Evolutionary conservation across 2,797 vertebrate species (phyloP).

Genomic region (Micromesistius poutassou): DNA sequence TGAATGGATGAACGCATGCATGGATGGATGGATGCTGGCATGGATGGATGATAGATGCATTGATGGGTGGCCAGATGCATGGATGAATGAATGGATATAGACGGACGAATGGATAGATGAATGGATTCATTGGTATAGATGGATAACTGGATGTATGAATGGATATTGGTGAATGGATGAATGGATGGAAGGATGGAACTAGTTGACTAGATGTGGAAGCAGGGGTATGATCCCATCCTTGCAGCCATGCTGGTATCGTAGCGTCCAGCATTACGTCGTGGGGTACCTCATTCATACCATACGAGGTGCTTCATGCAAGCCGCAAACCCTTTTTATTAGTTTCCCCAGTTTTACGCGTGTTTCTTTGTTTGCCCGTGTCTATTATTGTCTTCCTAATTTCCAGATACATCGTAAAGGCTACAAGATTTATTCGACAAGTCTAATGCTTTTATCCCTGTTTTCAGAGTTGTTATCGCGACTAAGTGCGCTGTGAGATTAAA

Average conservation of each 20-base stretch:
- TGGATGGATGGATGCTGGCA: constrained; percentile 8
- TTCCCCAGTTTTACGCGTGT: constrained; percentile 26
- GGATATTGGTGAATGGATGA: constrained; percentile 28
- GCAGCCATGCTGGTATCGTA: no score
- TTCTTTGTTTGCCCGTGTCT: not conserved
- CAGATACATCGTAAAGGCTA: no score
- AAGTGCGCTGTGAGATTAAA: not conserved
- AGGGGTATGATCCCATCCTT: no score
- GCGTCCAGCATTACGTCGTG: no score
- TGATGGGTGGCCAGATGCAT: constrained; percentile 10
- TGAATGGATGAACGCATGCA: constrained; percentile 10
- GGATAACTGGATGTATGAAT: constrained; percentile 17
- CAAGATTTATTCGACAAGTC: no score
- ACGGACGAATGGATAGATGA: constrained; percentile 5
- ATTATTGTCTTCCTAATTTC: no score
- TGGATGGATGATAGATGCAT: constrained; percentile 5
- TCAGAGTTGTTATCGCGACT: constrained; percentile 21
- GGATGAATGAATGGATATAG: not conserved
- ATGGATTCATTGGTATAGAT: constrained; percentile 18
- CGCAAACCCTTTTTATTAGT: no score
- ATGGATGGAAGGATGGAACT: constrained; percentile 10
- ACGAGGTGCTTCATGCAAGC: no score
- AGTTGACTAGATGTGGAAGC: constrained; percentile 2
- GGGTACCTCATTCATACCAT: no score
- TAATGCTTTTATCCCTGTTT: constrained; percentile 7